phyloP scores from a whole-genome alignment of 37 sponge, comb jelly and placozoan species.

The Beroe forskalii region DNA sequence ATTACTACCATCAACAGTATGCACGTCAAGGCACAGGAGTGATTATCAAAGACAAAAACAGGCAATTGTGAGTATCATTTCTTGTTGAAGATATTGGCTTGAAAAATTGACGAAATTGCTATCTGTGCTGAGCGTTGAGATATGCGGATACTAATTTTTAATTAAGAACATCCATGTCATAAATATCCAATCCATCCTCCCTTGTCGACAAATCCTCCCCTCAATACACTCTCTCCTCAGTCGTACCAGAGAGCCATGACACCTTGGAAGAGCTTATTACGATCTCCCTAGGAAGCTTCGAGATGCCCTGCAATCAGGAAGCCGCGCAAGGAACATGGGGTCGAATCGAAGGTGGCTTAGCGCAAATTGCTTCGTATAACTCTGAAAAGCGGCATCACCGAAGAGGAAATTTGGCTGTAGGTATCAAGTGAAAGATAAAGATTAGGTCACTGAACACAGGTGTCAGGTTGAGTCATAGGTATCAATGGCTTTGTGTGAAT shows the following conservation, averaged over 20 bases:
- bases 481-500: too few relatives aligned
- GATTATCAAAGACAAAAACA: neutral
- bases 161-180: too few relatives aligned
- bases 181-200: neutral
- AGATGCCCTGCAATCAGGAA: conserved; percentile 10
- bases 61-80: too few relatives aligned
- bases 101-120: too few relatives aligned
- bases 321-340: neutral
- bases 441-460: too few relatives aligned
- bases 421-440: conserved; percentile 63
- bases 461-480: too few relatives aligned
- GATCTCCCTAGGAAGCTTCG: conserved; percentile 9
- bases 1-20: neutral
- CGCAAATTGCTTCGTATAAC: conserved; percentile 20
- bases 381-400: conserved; percentile 37
- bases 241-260: neutral
- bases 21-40: neutral
- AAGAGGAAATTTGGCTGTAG: conserved; percentile 43
- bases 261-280: conserved; percentile 23
- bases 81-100: too few relatives aligned
- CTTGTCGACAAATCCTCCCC: neutral
- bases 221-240: neutral
- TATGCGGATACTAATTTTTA: too few relatives aligned
- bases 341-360: conserved; percentile 38
- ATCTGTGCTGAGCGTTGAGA: too few relatives aligned